phyloP scores from a whole-genome alignment of 2,113 vertebrate genomes.

The Silurus asotus region DNA sequence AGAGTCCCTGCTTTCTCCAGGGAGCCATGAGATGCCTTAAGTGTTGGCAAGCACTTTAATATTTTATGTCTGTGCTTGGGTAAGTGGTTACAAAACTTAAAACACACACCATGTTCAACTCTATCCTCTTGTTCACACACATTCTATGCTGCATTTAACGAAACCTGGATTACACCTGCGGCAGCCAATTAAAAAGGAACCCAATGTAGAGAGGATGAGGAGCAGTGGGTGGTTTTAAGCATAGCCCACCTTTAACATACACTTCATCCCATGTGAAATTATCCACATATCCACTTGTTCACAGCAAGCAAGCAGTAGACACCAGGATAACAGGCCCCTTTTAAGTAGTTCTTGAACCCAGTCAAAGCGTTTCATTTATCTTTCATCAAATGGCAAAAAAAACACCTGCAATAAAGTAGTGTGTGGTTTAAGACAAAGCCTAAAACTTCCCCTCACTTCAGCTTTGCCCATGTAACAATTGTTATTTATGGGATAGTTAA shows the following conservation, averaged over 20 bases:
- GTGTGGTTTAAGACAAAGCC: slow-evolving; percentile 17
- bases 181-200: slow-evolving; percentile 48
- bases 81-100: slow-evolving; percentile 28
- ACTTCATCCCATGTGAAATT: slow-evolving; percentile 29
- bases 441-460: slow-evolving; percentile 7
- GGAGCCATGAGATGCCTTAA: slow-evolving; percentile 23
- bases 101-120: neutral
- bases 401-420: slow-evolving; percentile 23
- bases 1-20: slow-evolving; percentile 22
- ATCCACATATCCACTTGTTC: neutral
- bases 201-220: slow-evolving; percentile 22
- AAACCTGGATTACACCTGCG: neutral
- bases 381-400: slow-evolving; percentile 13
- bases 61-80: slow-evolving; percentile 40
- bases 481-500: neutral
- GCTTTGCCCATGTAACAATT: neutral
- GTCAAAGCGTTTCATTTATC: neutral
- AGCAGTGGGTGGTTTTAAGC: slow-evolving; percentile 18
- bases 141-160: neutral
- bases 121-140: neutral
- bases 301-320: neutral
- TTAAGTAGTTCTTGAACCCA: slow-evolving; percentile 18
- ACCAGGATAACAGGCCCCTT: neutral
- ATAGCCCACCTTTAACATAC: slow-evolving; percentile 37
- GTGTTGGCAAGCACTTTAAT: slow-evolving; percentile 43